Evolutionary conservation across 2,113 vertebrate species (phyloP), one percentile per base, ranked within the genome.

Genomic region (Channa maculata): DNA sequence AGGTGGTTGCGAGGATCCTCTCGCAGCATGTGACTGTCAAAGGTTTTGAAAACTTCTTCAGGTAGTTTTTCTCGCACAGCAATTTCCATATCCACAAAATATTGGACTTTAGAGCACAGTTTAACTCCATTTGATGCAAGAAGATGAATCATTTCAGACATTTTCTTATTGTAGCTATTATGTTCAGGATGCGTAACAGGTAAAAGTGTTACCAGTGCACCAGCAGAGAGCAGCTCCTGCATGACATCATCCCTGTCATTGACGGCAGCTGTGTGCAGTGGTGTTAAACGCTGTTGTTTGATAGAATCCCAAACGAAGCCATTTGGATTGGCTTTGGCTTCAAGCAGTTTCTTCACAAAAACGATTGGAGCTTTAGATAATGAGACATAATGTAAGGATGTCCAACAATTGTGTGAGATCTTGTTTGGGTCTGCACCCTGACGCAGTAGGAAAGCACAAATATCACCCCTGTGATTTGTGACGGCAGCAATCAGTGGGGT

Each of bases 401-500:
- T 0, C 0, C 0, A 13, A 8, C 5, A 1, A 1, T 0, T 48
- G 0, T 13, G 0, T 14, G 85, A 91, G 0, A 0, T 0, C 14
- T 0, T 3, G 67, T 92, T 77, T 39, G 88, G 83, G 6, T 92
- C 6, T 2, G 57, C 86, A n/a, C 57, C 63, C 0, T 77, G 1
- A 11, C 10, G 0, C 0, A 92, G 48, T 0, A 93, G 79, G 48
- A 76, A 89, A 5, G 6, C 0, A 13, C 5, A 88, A 65, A 92
- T 3, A 5, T 77, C 2, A 2, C 0, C 33, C 0, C 82, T 86
- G 5, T 65, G 37, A 10, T 60, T 57, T 13, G 33, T 7, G 65
- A 88, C 76, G 60, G 92, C 86, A 83, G 91, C 92, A 41, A 73
- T 82, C 61, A 93, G 77, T 0, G 68, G 88, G 0, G 91, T 84